Evolutionary conservation across 92 coral and sea anemone genomes (phyloP).

Genomic region (Paramuricea clavata): DNA sequence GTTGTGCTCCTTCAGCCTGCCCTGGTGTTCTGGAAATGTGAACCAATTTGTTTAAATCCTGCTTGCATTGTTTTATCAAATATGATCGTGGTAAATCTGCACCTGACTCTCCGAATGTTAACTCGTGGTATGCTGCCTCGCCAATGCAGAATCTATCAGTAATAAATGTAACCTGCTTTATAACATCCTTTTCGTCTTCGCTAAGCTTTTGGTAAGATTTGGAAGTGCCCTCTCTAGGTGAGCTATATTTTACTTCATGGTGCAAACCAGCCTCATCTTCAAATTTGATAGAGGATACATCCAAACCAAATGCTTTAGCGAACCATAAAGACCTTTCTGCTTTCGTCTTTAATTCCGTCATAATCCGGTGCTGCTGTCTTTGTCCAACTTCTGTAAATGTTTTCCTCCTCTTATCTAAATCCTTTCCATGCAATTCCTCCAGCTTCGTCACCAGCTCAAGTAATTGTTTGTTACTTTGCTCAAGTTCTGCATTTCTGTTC

Average conservation of each 20-base stretch:
- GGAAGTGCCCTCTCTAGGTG: neutral
- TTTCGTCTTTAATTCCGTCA: conserved; percentile 49
- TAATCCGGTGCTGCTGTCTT: no score
- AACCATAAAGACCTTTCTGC: conserved; percentile 62
- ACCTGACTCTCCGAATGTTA: neutral
- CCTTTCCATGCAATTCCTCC: no score
- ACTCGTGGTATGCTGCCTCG: conserved; percentile 38
- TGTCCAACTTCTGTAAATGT: no score
- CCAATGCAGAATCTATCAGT: conserved; percentile 46
- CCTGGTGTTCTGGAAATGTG: conserved; percentile 2
- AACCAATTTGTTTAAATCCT: neutral
- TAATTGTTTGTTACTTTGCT: no score
- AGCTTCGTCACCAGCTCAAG: no score
- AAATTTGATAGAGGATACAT: conserved; percentile 31
- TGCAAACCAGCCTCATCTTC: conserved; percentile 42
- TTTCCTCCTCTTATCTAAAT: no score
- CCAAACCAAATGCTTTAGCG: conserved; percentile 51
- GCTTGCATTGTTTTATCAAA: neutral
- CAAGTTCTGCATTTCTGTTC: no score
- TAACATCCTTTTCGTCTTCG: conserved; percentile 55
- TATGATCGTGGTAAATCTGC: conserved; percentile 16
- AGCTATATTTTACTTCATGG: conserved; percentile 15
- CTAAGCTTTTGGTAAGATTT: conserved; percentile 36
- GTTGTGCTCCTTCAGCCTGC: neutral
- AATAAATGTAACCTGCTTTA: conserved; percentile 40